These are phyloP conservation scores for Sarcophaga bullata DNA, from an alignment of 1,140 invertebrate genomes.

Conservation along the genomic window DNA sequence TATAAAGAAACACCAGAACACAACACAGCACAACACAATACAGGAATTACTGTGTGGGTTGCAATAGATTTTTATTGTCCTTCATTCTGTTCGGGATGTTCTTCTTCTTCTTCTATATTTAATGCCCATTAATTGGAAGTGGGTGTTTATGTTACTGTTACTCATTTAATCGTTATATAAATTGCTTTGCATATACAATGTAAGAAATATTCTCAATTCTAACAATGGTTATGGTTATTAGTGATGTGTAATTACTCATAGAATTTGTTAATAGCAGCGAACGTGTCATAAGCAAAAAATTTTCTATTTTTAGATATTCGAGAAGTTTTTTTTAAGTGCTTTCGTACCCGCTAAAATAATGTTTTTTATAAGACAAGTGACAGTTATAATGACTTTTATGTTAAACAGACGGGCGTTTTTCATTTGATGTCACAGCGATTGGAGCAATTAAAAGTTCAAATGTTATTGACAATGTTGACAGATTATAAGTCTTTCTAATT, in stretches of 20 bases:
- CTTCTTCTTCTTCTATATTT: neutral
- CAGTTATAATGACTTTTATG: no score
- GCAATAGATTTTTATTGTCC: neutral
- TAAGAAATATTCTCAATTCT: neutral
- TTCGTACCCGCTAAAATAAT: no score
- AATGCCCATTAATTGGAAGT: slow-evolving; percentile 5
- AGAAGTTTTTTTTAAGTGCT: no score
- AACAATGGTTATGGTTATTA: neutral
- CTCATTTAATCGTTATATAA: neutral
- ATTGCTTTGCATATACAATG: neutral
- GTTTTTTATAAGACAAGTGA: no score
- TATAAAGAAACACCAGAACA: neutral
- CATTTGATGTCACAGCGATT: no score
- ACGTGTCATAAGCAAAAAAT: no score
- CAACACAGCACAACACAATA: neutral
- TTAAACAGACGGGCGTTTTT: no score
- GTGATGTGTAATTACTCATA: slow-evolving; percentile 17
- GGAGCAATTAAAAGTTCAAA: no score
- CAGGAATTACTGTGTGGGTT: neutral
- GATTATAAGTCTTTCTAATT: no score
- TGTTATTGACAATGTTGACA: no score
- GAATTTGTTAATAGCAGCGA: no score
- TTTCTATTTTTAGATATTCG: no score
- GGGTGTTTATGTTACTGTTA: neutral
- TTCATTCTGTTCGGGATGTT: neutral